Evolutionary conservation across 2,888 invertebrate species (phyloP), one percentile per base, ranked within the genome.

Genomic region (Drosophila mimica): DNA sequence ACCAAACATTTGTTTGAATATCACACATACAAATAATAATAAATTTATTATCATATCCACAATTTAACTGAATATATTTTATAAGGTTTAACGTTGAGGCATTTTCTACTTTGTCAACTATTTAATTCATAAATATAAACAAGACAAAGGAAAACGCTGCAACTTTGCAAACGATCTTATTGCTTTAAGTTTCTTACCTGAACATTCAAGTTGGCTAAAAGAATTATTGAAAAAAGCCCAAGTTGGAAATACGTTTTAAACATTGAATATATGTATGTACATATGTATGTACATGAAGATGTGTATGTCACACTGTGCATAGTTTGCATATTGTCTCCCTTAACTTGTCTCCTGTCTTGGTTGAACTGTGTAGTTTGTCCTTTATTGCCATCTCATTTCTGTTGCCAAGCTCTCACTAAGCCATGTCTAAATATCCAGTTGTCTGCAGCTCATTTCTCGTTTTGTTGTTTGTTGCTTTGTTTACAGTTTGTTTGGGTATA

Each of bases 381-480:
- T 43, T 56, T 60, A 30, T 43, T 74, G 70, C 51, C 61, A 46
- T 67, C 60, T 68, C 70, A 59, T 66, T 61, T 51, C 31, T 28
- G 36, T 36, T 11, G 31, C 68, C 65, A 58, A 46, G 62, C 58
- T 40, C 28, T 49, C 52, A 64, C 69, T 83, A 85, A 88, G 88
- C 81, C 81, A 80, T 74, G 77, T 88, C 83, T 80, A 88, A 88
- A 80, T 76, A 88, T 79, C 62, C 81, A 43, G 59, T 30, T 30
- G 59, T 28, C 38, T 34, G 43, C 34, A 51, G 83, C 84, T 87
- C 76, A 83, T 83, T 83, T 71, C 46, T 53, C 34, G 67, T 82
- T 82, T 67, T 86, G 76, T 70, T 81, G 46, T 46, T 28, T 28
- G 78, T 74, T 68, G 64, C 79, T 74, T 73, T 74, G 83, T 66